Conservation (phyloP, 2,797 vertebrate species). For the Pelochelys cantorii region DNA sequence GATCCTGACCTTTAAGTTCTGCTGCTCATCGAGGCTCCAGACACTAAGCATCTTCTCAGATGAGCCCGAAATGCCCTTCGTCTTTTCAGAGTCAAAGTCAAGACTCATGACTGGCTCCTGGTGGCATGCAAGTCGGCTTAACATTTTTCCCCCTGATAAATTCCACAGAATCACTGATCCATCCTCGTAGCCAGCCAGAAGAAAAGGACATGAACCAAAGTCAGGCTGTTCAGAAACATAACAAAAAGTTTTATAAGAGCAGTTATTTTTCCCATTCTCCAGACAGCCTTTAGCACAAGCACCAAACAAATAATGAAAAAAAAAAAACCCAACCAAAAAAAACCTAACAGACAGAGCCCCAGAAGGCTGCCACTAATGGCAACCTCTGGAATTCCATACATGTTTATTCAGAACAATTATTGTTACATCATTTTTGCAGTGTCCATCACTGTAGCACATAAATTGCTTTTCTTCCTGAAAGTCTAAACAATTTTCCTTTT, state of each 20-base stretch:
- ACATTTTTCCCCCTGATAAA: slow-evolving; percentile 82
- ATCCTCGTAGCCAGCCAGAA: slow-evolving; percentile 94
- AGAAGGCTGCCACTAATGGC: background rate
- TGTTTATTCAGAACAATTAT: background rate
- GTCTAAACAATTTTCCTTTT: background rate
- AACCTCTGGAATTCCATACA: background rate
- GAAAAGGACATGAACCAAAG: slow-evolving; percentile 82
- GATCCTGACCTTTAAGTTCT: slow-evolving; percentile 91
- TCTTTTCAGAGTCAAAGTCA: slow-evolving; percentile 89
- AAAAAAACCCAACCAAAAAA: background rate
- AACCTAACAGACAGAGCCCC: background rate
- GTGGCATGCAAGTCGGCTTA: slow-evolving; percentile 87
- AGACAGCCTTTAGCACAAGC: slow-evolving; percentile 6
- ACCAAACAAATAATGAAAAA: slow-evolving; percentile 23
- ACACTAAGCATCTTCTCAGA: slow-evolving; percentile 89
- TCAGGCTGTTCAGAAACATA: slow-evolving; percentile 77
- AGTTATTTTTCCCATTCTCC: background rate
- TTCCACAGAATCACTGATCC: slow-evolving; percentile 95
- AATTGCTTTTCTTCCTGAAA: background rate
- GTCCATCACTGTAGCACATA: background rate
- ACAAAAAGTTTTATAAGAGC: background rate
- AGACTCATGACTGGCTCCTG: slow-evolving; percentile 94
- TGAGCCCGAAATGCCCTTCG: slow-evolving; percentile 92
- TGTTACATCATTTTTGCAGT: background rate
- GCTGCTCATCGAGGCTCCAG: slow-evolving; percentile 91